Conservation (phyloP, 2,797 vertebrate species). For the Gobionotothen gibberifrons region DNA sequence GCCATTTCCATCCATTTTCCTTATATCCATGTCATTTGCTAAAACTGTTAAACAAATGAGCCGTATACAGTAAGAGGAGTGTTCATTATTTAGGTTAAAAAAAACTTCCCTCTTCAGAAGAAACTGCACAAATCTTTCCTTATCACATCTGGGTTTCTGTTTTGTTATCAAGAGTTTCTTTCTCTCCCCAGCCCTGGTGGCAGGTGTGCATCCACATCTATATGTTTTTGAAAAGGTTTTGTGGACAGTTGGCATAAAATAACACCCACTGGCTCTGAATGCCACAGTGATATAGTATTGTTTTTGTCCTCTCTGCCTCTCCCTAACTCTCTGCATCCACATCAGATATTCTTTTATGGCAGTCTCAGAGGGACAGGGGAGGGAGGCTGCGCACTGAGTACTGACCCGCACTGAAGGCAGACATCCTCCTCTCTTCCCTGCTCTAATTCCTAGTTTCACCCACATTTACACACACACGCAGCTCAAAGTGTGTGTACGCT, state of each 20-base stretch:
- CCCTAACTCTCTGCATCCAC: constrained; percentile 65
- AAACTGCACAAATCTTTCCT: constrained; percentile 25
- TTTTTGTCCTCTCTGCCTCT: constrained; percentile 77
- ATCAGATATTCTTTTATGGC: constrained; percentile 81
- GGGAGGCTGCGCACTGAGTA: constrained; percentile 54
- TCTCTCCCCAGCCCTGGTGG: not conserved
- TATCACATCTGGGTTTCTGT: constrained; percentile 14
- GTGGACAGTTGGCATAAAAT: constrained; percentile 61
- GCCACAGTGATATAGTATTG: constrained; percentile 78
- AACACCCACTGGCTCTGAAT: constrained; percentile 57
- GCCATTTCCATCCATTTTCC: not conserved
- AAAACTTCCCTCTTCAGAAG: constrained; percentile 1
- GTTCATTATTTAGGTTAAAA: constrained; percentile 42
- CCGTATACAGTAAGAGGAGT: constrained; percentile 21
- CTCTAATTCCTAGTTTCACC: constrained; percentile 74
- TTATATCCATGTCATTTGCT: not conserved
- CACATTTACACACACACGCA: constrained; percentile 37
- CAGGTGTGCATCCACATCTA: constrained; percentile 32
- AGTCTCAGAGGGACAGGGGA: constrained; percentile 69
- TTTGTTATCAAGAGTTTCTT: constrained; percentile 11
- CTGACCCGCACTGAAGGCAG: constrained; percentile 70
- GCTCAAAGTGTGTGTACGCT: constrained; percentile 33
- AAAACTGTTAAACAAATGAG: constrained; percentile 24
- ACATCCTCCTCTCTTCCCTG: constrained; percentile 52
- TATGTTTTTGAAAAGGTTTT: constrained; percentile 56